Conservation (phyloP, 2,888 invertebrate genomes). For the Phortica okadai region DNA sequence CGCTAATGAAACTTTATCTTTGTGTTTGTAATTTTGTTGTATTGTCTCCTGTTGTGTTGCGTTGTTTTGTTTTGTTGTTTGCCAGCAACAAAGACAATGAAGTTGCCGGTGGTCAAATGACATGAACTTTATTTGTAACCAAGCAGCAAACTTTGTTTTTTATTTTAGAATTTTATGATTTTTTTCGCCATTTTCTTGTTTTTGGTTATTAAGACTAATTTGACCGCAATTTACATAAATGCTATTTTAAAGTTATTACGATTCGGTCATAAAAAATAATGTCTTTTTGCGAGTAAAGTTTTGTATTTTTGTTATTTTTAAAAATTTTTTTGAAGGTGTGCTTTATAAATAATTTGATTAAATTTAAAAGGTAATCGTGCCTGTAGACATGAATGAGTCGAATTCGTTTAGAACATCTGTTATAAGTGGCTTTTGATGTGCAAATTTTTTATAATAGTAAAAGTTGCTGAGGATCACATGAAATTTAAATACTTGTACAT, state of each 20-base stretch:
- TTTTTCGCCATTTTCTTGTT: slow-evolving; percentile 1
- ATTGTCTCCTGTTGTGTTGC: slow-evolving; percentile 8
- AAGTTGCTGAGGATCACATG: too few relatives aligned
- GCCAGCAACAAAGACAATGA: slow-evolving; percentile 9
- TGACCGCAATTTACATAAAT: slow-evolving; percentile 68
- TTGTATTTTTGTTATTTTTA: neutral
- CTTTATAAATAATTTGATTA: slow-evolving; percentile 29
- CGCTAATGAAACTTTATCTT: slow-evolving; percentile 31
- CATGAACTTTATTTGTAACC: slow-evolving; percentile 21
- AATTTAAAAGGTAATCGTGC: slow-evolving; percentile 31
- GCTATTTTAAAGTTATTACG: slow-evolving; percentile 58
- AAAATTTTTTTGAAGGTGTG: neutral
- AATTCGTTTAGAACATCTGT: slow-evolving; percentile 60
- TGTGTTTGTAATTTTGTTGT: slow-evolving; percentile 12
- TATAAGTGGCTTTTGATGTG: slow-evolving; percentile 54
- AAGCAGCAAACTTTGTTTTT: slow-evolving; percentile 14
- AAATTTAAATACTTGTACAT: too few relatives aligned
- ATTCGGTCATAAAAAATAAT: slow-evolving; percentile 56
- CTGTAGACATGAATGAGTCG: neutral
- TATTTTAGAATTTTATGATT: neutral
- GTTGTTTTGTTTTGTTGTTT: slow-evolving; percentile 32
- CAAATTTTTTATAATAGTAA: neutral
- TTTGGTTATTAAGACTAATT: slow-evolving; percentile 58
- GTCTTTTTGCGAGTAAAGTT: slow-evolving; percentile 43
- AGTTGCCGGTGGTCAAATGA: slow-evolving; percentile 34